phyloP scores from a whole-genome alignment of 2,113 vertebrate genomes.

The Lynx canadensis region DNA sequence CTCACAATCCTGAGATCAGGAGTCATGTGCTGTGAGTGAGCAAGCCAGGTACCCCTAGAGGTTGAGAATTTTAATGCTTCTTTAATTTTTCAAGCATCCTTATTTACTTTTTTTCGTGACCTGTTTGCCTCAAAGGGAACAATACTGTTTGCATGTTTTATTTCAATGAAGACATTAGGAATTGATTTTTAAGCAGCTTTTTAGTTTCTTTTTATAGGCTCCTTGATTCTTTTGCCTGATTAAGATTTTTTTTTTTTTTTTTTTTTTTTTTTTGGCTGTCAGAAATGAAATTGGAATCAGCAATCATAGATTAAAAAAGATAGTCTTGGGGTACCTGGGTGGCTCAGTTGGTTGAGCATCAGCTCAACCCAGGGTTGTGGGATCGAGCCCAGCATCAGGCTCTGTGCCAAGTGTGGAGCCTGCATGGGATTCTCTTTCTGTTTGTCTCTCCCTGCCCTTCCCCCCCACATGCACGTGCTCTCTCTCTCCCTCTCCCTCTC shows the following conservation, averaged over 20 bases:
- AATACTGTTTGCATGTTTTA: neutral
- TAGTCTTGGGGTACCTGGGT: neutral
- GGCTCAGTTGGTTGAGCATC: neutral
- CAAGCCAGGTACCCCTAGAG: neutral
- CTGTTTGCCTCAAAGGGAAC: neutral
- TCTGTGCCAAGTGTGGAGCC: too few relatives aligned
- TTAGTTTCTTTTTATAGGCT: neutral
- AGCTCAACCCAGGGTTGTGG: neutral
- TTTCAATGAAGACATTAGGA: neutral
- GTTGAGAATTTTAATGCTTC: neutral
- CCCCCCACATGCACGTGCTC: too few relatives aligned
- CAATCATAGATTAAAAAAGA: neutral
- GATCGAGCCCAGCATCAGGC: neutral
- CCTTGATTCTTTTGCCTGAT: neutral
- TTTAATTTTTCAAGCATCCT: neutral
- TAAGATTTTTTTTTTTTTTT: neutral
- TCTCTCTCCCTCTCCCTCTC: too few relatives aligned
- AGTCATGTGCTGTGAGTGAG: neutral
- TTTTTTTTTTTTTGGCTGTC: neutral
- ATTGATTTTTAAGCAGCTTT: neutral
- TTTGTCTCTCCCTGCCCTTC: too few relatives aligned
- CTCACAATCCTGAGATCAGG: neutral
- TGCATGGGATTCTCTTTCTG: too few relatives aligned
- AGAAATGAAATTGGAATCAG: neutral
- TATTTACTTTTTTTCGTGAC: neutral